A percentile compares a stretch with the other conserved stretches of the same genome.
These are phyloP conservation scores for Lepus oiostolus DNA, from an alignment of 2,797 vertebrate species.

Conservation along the genomic window DNA sequence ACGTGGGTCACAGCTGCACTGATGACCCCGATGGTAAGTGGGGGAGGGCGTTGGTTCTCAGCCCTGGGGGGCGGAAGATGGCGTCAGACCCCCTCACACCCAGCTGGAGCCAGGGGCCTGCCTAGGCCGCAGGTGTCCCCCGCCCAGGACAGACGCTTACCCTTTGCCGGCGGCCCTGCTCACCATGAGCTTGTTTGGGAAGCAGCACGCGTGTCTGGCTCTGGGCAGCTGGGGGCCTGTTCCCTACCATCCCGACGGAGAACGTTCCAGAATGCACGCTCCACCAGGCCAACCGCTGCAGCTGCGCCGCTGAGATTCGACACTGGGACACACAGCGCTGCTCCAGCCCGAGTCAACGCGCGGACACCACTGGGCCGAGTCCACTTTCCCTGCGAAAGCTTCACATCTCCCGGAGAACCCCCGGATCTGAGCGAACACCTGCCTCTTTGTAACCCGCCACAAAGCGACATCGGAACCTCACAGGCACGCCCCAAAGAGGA, in stretches of 20 bases:
- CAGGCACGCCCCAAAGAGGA: too few species aligned
- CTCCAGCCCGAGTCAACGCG: not conserved
- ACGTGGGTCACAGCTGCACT: too few species aligned
- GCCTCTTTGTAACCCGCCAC: too few species aligned
- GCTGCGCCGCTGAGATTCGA: not conserved
- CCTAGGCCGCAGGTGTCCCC: too few species aligned
- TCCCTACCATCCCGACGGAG: slow-evolving; percentile 24
- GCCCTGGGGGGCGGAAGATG: too few species aligned
- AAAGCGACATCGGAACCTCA: too few species aligned
- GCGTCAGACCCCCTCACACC: too few species aligned
- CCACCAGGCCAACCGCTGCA: slow-evolving; percentile 2
- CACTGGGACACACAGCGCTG: not conserved
- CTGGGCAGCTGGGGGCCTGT: slow-evolving; percentile 14
- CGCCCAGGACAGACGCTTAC: too few species aligned
- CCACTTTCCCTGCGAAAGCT: not conserved
- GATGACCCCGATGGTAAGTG: too few species aligned
- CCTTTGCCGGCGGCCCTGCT: not conserved
- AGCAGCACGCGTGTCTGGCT: slow-evolving; percentile 62
- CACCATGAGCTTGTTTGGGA: not conserved
- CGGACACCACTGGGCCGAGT: too few species aligned
- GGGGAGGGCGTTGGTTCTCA: too few species aligned
- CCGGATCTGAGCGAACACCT: not conserved
- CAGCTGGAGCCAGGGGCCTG: too few species aligned
- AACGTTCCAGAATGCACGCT: slow-evolving; percentile 6
- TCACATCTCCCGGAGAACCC: not conserved